Evolutionary conservation across 2,888 invertebrate genomes (phyloP), one percentile per base, ranked within the genome.

Genomic region (Bruchidius siliquastri): DNA sequence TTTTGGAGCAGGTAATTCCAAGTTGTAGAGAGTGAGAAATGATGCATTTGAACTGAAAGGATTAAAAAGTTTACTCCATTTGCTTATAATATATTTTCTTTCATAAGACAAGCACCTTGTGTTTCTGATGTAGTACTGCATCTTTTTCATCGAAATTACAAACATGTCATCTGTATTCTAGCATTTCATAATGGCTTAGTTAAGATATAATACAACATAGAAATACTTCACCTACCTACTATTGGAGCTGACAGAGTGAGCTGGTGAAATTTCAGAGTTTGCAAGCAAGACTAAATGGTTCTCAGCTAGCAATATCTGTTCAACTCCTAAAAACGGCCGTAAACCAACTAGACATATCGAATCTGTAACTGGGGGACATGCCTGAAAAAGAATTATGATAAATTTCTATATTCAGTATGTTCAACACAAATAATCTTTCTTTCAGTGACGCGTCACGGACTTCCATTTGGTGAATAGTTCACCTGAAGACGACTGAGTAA

Each of bases 11-110:
- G 93, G 93, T 73, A 92, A 85, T 78, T 90, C 90, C 70, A 95
- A 84, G 26, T 91, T 91, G 83, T 94, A 94, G n/a, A 94, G 85
- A 0, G 94, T 94, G 92, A 93, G 92, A 74, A 88, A 88, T 20
- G 85, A 80, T 0, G 84, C 82, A 22, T 83, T 85, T 0, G 86
- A 86, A 79, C 86, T 86, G 73, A 72, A 81, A 80, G 72, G 20
- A 22, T 4, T 8, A 26, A 26, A 26, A 26, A 4, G 2, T 4
- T 68, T 68, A 8, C 6, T 68, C 8, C 8, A 3, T 68, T 4
- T 21, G 68, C 3, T 68, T 68, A 21, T 4, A 2, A 20, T 21
- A 4, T 26, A 26, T 8, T 26, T 8, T 26, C n/a, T n/a, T n/a
- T n/a, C n/a, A n/a, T n/a, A n/a, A n/a, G n/a, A n/a, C n/a, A n/a